Conservation (phyloP, 2,888 invertebrate genomes). For the Schizaphis graminum region DNA sequence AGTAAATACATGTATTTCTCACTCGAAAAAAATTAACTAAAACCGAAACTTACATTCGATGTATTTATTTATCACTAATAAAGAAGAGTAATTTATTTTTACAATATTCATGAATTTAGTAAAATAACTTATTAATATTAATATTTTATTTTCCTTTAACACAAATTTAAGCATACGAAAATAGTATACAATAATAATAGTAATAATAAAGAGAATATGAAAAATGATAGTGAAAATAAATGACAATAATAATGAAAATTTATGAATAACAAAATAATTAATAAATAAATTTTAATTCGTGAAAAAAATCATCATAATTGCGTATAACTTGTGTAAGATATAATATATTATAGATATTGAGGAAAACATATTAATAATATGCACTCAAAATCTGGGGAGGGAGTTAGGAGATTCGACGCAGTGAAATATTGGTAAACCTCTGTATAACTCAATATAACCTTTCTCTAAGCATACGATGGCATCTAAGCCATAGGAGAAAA, state of each 20-base stretch:
- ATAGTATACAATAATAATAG: not conserved
- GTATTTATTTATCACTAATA: not conserved
- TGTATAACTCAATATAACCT: not conserved
- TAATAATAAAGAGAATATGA: not conserved
- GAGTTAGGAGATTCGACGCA: not conserved
- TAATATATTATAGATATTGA: not conserved
- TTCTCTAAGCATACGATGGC: not conserved
- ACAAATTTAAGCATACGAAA: not conserved
- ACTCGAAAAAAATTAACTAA: constrained; percentile 34
- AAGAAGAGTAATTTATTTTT: not conserved
- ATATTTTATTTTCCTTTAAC: not conserved
- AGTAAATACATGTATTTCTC: constrained; percentile 37
- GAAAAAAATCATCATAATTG: not conserved
- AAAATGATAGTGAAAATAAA: not conserved
- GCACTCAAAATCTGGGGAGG: not conserved
- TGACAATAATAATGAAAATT: not conserved
- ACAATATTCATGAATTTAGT: not conserved
- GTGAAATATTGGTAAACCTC: not conserved
- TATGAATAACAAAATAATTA: not conserved
- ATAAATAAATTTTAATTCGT: not conserved
- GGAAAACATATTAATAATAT: not conserved
- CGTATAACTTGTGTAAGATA: not conserved
- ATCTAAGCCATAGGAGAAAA: not conserved
- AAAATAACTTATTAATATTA: not conserved
- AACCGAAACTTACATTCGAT: not conserved